Base-by-base conservation (phyloP, 1,140 invertebrate genomes). In the Paraescarpia echinospica region DNA sequence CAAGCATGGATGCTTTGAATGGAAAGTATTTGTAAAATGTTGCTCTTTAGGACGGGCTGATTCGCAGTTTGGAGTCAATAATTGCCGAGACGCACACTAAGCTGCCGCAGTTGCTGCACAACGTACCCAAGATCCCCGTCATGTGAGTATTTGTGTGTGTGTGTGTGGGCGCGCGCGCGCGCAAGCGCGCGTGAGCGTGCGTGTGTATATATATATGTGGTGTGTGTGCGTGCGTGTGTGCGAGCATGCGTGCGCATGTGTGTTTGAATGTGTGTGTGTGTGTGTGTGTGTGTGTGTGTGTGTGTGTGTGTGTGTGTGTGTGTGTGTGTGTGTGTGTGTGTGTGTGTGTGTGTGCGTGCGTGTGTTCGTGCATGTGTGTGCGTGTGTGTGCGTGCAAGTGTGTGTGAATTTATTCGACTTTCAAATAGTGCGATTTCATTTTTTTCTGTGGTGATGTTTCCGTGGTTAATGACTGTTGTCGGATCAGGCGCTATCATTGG, bases 231-330 rank as follows among this genome's bases (percentile, higher is more conserved):
- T 31, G 1, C 22, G 59, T 27, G 59, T 77, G 27, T 31, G 59
- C 22, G 59, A 14, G 27, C 18, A 27, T 31, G 27, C 22, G 59
- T 27, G 93, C 93, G 93, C 59, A 31, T 93, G 90, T 93, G 92
- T 93, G 92, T 91, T 89, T 89, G 92, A 48, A 33, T 93, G 90
- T 93, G 92, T 93, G 92, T 93, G 41, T 93, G 93, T 59, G 89
- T 93, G 93, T 92, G 93, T 89, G 48, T 92, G 48, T 77, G 59
- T 77, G 27, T 77, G 59, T 31, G 27, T 22, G 41, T 41, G 41
- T 41, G 41, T 41, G 41, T 41, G 41, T 41, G 41, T 41, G 59
- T 77, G 59, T 77, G 59, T 77, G 59, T 77, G 59, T 31, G 59
- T 77, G 59, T 31, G 59, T 77, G 59, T 31, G 27, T 77, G 4